Evolutionary conservation across 2,113 vertebrate species (phyloP), one percentile per base, ranked within the genome.

Genomic region (Orycteropus afer): DNA sequence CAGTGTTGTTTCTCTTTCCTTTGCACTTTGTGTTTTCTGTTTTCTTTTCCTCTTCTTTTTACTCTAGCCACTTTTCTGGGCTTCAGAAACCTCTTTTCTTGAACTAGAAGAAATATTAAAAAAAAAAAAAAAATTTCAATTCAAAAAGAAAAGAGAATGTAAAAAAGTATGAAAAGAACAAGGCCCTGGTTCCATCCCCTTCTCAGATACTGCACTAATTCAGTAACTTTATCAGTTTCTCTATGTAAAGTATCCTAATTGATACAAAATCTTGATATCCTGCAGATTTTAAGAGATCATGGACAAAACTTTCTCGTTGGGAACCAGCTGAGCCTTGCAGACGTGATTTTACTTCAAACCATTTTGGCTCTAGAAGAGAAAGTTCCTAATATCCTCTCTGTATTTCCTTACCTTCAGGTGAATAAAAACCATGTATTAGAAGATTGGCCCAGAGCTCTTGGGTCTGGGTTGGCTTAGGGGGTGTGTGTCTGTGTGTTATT

Each of bases 351-450:
- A 65, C 88, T 99, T 53, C 99, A 99, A 98, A 98, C 97, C 89
- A 98, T 98, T 94, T 97, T 99, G 96, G 99, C 99, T 98, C 88
- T 99, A 81, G 99, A 99, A 97, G 99, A 99, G 97, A 98, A 98
- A 40, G 97, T 98, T 67, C 93, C 98, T 7, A 97, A 86, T 0
- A 98, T 99, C 76, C 98, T 99, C 1, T 77, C 96, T 4, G 94
- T 98, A 0, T 99, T 99, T 95, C 98, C 98, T 89, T 98, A 97
- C 23, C 23, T 99, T 76, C 99, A 99, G 99, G 99, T 99, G 98
- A 94, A 22, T 77, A 79, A 47, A 86, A 42, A 74, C 77, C 77
- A 73, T 2, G 32, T 57, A 11, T 37, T 37, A 27, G 78, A 51
- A 95, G 40, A 71, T 7, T 73, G 80, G 53, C 10, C 9, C 22